Evolutionary conservation across 2,797 vertebrate species (phyloP).

Genomic region (Amazona finschi): DNA sequence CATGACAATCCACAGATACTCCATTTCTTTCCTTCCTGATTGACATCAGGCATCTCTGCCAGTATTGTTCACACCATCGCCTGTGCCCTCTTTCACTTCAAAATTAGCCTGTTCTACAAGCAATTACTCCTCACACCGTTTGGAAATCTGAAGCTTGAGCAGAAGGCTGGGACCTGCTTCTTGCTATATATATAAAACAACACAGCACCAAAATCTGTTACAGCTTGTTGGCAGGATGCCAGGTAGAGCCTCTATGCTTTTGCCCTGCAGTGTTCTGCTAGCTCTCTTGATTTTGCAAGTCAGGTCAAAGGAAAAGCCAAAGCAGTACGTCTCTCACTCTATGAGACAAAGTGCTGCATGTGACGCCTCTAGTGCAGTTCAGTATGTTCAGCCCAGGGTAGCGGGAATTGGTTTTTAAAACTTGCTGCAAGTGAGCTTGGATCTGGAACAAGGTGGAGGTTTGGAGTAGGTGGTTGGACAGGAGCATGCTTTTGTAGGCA

Average conservation of each 20-base stretch:
- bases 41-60: conserved; percentile 3
- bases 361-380: not conserved
- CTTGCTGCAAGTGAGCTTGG: not conserved
- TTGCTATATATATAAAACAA: conserved; percentile 49
- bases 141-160: conserved; percentile 47
- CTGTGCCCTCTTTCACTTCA: conserved; percentile 44
- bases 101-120: conserved; percentile 38
- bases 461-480: not conserved
- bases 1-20: not conserved
- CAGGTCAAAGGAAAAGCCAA: not conserved
- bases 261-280: not conserved
- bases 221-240: conserved; percentile 10
- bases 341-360: not conserved
- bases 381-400: not conserved
- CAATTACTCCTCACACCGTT: conserved; percentile 46
- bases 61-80: conserved; percentile 17
- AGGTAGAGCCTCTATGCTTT: not conserved
- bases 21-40: not conserved
- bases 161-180: conserved; percentile 57
- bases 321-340: fast-evolving
- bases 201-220: not conserved
- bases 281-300: not conserved
- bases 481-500: not conserved
- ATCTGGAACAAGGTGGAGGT: not conserved
- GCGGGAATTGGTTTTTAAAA: not conserved